Conservation (phyloP, 1,140 invertebrate species). For the Homarus americanus region DNA sequence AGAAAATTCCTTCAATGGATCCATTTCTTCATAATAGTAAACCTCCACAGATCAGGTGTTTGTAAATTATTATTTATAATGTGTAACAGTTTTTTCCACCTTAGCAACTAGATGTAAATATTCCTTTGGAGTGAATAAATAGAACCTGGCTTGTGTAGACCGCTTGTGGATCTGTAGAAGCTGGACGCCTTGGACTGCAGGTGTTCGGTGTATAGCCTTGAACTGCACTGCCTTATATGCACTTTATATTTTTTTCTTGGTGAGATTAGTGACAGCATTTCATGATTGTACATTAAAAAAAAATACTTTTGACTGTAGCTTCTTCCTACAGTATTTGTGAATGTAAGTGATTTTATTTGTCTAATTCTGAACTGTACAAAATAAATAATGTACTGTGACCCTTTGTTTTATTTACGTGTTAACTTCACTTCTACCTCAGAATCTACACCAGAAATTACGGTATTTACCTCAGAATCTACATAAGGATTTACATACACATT, state of each 20-base stretch:
- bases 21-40: neutral
- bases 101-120: neutral
- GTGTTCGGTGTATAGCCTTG: too few relatives aligned
- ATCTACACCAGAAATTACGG: too few relatives aligned
- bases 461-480: too few relatives aligned
- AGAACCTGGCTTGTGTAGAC: too few relatives aligned
- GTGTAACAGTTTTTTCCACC: neutral
- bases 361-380: conserved; percentile 1
- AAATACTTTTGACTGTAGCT: neutral
- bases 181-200: too few relatives aligned
- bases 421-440: too few relatives aligned
- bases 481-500: too few relatives aligned
- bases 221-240: neutral
- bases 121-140: too few relatives aligned
- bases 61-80: neutral
- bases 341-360: neutral
- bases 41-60: neutral
- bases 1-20: too few relatives aligned
- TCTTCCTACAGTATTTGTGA: neutral
- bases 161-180: neutral
- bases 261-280: neutral
- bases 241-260: neutral
- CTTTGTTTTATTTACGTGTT: too few relatives aligned
- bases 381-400: neutral
- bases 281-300: neutral